Percentiles rank a stretch among this genome's conserved stretches.
phyloP scores from a whole-genome alignment of 2,797 vertebrate genomes.

The Diglossa cyanea region DNA sequence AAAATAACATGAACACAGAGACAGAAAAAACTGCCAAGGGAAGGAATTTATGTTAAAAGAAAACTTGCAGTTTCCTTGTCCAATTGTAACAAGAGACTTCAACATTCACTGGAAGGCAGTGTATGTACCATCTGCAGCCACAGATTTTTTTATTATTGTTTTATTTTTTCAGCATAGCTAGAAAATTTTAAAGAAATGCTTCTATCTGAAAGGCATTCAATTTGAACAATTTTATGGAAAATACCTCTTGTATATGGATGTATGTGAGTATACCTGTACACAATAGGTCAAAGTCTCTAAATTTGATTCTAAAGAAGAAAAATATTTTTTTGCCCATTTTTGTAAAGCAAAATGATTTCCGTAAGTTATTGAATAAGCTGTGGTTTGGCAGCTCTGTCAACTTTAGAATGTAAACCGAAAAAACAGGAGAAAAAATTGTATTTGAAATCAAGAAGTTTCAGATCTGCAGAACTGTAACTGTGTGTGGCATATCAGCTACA shows the following conservation, averaged over 20 bases:
- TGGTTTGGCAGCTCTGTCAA: background rate
- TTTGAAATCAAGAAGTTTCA: background rate
- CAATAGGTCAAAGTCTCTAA: background rate
- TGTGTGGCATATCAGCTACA: background rate
- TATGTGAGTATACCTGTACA: background rate
- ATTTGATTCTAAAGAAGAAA: background rate
- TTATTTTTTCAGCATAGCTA: background rate
- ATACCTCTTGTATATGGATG: background rate
- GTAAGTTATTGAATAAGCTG: background rate
- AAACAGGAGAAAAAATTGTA: background rate
- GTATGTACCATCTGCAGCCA: background rate
- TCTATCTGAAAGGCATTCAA: background rate
- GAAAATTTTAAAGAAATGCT: background rate
- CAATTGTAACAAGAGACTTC: background rate
- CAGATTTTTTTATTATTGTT: background rate
- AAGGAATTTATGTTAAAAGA: constrained; percentile 38
- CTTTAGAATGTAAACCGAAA: background rate
- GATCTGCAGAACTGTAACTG: background rate
- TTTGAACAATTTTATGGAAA: background rate
- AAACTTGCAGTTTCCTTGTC: constrained; percentile 7
- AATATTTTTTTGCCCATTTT: background rate
- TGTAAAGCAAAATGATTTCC: background rate
- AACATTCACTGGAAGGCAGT: background rate
- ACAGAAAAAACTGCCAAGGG: constrained; percentile 21
- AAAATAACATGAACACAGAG: constrained; percentile 52